These are phyloP conservation scores for Loxodonta africana DNA, from an alignment of 2,113 vertebrate genomes.

Conservation along the genomic window DNA sequence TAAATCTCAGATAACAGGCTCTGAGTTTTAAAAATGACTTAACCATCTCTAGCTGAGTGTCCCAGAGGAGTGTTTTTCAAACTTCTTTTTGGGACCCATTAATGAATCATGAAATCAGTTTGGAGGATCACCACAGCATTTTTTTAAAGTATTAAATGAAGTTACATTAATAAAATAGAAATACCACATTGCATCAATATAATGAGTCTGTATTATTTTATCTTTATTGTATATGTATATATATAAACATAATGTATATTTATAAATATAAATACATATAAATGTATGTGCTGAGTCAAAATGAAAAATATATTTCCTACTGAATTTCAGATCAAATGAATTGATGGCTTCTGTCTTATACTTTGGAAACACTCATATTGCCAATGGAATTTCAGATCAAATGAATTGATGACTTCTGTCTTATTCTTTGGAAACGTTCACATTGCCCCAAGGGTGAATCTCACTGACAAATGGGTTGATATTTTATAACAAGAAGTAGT, in stretches of 20 bases:
- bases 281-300: neutral
- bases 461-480: neutral
- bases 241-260: neutral
- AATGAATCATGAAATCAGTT: neutral
- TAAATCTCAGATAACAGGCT: neutral
- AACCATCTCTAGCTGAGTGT: neutral
- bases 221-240: neutral
- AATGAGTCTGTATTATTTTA: neutral
- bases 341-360: neutral
- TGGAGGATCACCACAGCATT: neutral
- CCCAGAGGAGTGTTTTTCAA: neutral
- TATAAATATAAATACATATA: neutral
- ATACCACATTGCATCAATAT: neutral
- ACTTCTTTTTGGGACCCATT: neutral
- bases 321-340: conserved; percentile 1
- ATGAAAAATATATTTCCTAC: neutral
- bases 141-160: conserved; percentile 6
- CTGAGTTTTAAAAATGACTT: conserved; percentile 11
- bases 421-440: no score
- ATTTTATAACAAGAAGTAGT: neutral
- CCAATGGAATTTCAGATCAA: no score
- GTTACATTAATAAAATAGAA: neutral
- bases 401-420: no score
- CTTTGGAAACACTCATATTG: neutral
- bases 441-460: neutral